Conservation (phyloP, 1,140 invertebrate species). For the Spodoptera litura region DNA sequence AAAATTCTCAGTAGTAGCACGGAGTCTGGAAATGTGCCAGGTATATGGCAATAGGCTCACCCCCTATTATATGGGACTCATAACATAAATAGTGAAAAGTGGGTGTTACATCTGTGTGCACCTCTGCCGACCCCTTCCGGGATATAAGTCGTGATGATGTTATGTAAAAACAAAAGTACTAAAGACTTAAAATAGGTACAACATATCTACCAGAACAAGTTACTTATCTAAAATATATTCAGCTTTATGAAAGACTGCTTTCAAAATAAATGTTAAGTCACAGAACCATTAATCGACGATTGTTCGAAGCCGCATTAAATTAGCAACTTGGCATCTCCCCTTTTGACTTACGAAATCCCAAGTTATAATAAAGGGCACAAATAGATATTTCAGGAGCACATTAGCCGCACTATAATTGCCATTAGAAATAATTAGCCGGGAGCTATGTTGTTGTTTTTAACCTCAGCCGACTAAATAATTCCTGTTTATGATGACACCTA, state of each 20-base stretch:
- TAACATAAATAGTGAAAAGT: too few relatives aligned
- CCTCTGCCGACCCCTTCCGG: too few relatives aligned
- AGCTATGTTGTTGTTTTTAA: conserved; percentile 77
- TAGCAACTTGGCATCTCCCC: conserved; percentile 27
- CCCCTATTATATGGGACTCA: too few relatives aligned
- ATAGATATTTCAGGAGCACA: conserved; percentile 43
- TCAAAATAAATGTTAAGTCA: neutral
- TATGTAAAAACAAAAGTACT: neutral
- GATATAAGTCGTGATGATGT: too few relatives aligned
- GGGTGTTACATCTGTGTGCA: too few relatives aligned
- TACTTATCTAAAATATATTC: neutral
- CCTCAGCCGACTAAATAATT: conserved; percentile 84
- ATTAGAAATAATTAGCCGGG: conserved; percentile 54
- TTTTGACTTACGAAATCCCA: conserved; percentile 43
- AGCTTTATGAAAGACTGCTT: neutral
- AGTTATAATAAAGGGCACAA: conserved; percentile 40
- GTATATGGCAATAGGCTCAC: too few relatives aligned
- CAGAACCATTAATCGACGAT: conserved; percentile 15
- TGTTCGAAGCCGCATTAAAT: conserved; percentile 32
- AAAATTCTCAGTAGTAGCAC: too few relatives aligned
- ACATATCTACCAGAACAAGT: neutral
- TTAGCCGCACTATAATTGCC: conserved; percentile 45
- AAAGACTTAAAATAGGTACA: neutral
- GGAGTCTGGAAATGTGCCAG: too few relatives aligned
- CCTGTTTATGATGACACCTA: conserved; percentile 86